A percentile compares a stretch with the other conserved stretches of the same genome.
phyloP scores from a whole-genome alignment of 2,113 vertebrate species.

The Dromaius novaehollandiae region DNA sequence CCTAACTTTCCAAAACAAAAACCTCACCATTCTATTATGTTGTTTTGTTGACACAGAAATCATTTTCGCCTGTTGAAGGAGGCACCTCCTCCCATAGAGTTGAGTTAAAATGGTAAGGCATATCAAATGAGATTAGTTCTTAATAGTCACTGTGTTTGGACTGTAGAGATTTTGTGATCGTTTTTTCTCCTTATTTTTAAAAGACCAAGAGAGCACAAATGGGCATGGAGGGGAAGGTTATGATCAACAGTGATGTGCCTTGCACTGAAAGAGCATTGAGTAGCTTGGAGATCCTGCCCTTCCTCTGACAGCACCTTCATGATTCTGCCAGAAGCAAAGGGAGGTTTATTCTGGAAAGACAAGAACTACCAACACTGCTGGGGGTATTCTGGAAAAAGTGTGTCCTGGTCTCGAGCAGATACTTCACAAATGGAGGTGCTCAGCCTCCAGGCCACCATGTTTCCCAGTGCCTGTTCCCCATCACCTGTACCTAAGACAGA shows the following conservation, averaged over 20 bases:
- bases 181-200: not conserved
- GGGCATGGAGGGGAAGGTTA: not conserved
- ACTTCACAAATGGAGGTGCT: not conserved
- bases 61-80: not conserved
- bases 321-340: not conserved
- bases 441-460: not conserved
- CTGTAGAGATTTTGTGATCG: not conserved
- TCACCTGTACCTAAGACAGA: accelerated
- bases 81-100: not conserved
- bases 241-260: not conserved
- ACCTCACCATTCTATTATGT: not conserved
- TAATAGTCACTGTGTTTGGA: not conserved
- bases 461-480: not conserved
- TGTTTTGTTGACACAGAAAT: not conserved
- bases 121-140: not conserved
- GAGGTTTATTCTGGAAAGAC: not conserved
- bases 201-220: not conserved
- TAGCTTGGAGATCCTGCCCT: not conserved
- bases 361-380: not conserved
- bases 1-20: not conserved
- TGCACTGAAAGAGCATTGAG: not conserved
- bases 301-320: not conserved
- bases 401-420: not conserved
- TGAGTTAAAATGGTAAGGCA: not conserved
- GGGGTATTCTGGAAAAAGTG: not conserved